These are phyloP conservation scores for Episyrphus balteatus DNA, from an alignment of 1,140 invertebrate species.

Conservation along the genomic window DNA sequence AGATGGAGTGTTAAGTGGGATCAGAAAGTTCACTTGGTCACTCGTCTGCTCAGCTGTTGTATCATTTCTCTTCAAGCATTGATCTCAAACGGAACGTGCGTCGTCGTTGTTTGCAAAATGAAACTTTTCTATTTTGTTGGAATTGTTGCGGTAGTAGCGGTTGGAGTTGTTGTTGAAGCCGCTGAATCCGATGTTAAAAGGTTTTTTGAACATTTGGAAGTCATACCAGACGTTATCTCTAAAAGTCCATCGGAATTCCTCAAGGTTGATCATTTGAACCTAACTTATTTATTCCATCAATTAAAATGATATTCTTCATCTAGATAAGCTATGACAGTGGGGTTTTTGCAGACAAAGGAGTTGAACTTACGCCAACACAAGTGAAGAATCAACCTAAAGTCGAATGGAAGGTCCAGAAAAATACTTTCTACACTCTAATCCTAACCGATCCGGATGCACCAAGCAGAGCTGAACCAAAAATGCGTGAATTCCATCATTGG, in stretches of 20 bases:
- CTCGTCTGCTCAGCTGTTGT: no score
- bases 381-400: constrained; percentile 57
- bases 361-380: constrained; percentile 54
- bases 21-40: no score
- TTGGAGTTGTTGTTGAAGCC: no score
- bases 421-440: constrained; percentile 59
- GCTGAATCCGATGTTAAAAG: no score
- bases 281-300: neutral
- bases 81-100: no score
- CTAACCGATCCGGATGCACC: constrained; percentile 51
- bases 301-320: constrained; percentile 3
- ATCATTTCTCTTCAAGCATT: no score
- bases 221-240: neutral
- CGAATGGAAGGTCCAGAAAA: constrained; percentile 48
- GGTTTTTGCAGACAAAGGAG: constrained; percentile 48
- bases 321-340: constrained; percentile 43
- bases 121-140: no score
- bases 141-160: no score
- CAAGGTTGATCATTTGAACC: neutral
- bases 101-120: no score
- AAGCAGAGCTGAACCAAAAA: constrained; percentile 59
- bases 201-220: neutral
- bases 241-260: neutral
- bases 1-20: no score
- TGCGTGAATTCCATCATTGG: constrained; percentile 88